Evolutionary conservation across 1,140 invertebrate species (phyloP).

Genomic region (Drosophila rufa): DNA sequence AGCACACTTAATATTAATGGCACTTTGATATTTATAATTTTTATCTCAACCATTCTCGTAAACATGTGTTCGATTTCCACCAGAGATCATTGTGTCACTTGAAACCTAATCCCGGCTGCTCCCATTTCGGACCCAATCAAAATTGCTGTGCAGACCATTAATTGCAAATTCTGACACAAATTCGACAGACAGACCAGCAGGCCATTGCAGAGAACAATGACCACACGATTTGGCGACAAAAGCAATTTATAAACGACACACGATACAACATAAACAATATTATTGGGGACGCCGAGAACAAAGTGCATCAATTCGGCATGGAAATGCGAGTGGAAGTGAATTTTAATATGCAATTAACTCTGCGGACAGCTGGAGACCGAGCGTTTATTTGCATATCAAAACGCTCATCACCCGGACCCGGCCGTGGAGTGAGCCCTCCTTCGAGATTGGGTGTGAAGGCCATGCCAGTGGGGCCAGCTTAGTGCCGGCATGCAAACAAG

Average conservation of each 20-base stretch:
- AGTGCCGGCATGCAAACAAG: slow-evolving; percentile 8
- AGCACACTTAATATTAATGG: background rate
- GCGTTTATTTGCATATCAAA: slow-evolving; percentile 43
- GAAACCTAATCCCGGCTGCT: slow-evolving; percentile 21
- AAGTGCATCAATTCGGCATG: slow-evolving; percentile 43
- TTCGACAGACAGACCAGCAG: slow-evolving; percentile 17
- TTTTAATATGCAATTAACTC: slow-evolving; percentile 72
- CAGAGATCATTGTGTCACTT: slow-evolving; percentile 10
- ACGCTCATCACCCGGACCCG: slow-evolving; percentile 22
- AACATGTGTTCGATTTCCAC: background rate
- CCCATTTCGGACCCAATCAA: slow-evolving; percentile 17
- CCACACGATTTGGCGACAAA: slow-evolving; percentile 41
- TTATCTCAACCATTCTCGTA: no score
- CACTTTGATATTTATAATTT: no score
- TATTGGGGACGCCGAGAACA: slow-evolving; percentile 32
- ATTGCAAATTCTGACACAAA: slow-evolving; percentile 38
- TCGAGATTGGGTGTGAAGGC: slow-evolving; percentile 11
- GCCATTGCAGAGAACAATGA: slow-evolving; percentile 31
- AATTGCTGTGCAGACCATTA: slow-evolving; percentile 30
- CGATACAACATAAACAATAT: slow-evolving; percentile 40
- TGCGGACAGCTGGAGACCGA: slow-evolving; percentile 53
- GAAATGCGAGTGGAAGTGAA: slow-evolving; percentile 53
- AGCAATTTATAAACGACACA: slow-evolving; percentile 47
- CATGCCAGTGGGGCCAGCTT: slow-evolving; percentile 16
- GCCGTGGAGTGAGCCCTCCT: background rate